phyloP scores from a whole-genome alignment of 2,113 vertebrate genomes.

The Macrotis lagotis region DNA sequence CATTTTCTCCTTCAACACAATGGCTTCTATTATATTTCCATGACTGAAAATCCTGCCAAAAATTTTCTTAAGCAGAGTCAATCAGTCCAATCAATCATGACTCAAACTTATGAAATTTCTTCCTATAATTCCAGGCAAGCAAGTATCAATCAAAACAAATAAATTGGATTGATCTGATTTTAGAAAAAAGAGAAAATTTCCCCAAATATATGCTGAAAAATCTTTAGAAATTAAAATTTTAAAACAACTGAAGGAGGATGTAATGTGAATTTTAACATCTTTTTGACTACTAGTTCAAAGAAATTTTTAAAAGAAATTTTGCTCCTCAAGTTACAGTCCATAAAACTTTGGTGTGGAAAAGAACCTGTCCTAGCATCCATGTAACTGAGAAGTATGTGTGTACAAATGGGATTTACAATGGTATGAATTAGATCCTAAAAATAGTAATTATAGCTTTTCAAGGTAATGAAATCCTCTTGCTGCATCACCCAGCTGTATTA shows the following conservation, averaged over 20 bases:
- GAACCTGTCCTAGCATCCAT: background rate
- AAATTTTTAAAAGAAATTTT: background rate
- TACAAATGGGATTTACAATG: background rate
- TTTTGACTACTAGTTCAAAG: background rate
- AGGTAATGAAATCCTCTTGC: constrained; percentile 9
- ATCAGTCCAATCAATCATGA: constrained; percentile 45
- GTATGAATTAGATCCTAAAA: constrained; percentile 3
- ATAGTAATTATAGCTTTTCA: background rate
- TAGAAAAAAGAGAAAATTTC: background rate
- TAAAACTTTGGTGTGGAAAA: background rate
- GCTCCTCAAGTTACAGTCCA: background rate
- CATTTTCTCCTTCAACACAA: constrained; percentile 42
- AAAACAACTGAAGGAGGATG: background rate
- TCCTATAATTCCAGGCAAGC: background rate
- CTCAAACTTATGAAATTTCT: constrained; percentile 28
- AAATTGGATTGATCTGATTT: background rate
- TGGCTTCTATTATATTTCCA: constrained; percentile 17
- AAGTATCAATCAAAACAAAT: constrained; percentile 11
- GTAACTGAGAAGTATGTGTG: background rate
- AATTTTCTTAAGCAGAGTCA: constrained; percentile 48
- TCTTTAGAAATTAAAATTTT: background rate
- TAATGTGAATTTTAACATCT: constrained; percentile 1
- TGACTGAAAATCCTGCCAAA: constrained; percentile 55
- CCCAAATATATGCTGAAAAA: constrained; percentile 17
- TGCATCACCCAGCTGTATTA: background rate